Conservation (phyloP, 2,888 invertebrate species). For the Thymelicus sylvestris region DNA sequence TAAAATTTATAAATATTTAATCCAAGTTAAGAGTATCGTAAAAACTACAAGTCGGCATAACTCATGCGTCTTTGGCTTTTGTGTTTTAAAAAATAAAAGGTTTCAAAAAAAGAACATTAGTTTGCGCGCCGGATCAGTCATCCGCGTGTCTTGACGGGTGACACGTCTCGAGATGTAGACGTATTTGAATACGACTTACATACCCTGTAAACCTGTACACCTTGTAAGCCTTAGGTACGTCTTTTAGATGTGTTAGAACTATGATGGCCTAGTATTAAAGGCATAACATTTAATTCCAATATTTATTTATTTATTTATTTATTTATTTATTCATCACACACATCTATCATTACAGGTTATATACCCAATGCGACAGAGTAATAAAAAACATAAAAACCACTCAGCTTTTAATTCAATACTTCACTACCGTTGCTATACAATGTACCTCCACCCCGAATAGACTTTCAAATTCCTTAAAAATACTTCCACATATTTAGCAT, state of each 20-base stretch:
- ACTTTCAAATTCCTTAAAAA: slow-evolving; percentile 4
- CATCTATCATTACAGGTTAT: too few species aligned
- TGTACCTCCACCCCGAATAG: background rate
- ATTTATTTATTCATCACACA: too few species aligned
- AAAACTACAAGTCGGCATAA: slow-evolving; percentile 82
- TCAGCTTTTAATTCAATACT: too few species aligned
- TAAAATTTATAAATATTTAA: slow-evolving; percentile 76
- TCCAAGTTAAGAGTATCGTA: slow-evolving; percentile 77
- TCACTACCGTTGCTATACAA: too few species aligned
- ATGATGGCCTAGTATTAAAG: background rate
- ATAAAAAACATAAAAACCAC: too few species aligned
- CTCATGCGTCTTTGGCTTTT: slow-evolving; percentile 78
- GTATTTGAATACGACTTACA: background rate
- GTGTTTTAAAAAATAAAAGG: slow-evolving; percentile 74
- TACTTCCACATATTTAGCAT: slow-evolving; percentile 16
- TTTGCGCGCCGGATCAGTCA: slow-evolving; percentile 80
- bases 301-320: too few species aligned
- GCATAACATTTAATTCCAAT: too few species aligned
- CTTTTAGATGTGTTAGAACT: background rate
- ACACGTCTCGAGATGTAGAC: slow-evolving; percentile 71
- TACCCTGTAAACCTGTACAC: background rate
- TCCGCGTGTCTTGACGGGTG: slow-evolving; percentile 68
- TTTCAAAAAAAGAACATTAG: slow-evolving; percentile 78
- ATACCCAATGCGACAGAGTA: too few species aligned
- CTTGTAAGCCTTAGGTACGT: background rate